Evolutionary conservation across 2,888 invertebrate genomes (phyloP).

Genomic region (Tuta absoluta): DNA sequence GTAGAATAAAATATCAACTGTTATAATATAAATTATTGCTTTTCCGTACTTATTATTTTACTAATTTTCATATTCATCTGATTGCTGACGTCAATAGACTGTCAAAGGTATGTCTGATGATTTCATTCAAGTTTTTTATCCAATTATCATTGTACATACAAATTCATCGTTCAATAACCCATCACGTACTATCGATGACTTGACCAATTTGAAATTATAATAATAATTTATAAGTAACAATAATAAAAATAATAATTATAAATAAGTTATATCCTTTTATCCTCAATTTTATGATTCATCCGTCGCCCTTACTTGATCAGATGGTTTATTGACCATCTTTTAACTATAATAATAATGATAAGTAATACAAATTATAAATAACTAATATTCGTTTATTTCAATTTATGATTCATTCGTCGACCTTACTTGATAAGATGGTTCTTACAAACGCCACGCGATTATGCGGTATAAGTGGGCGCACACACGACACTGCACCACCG

Average conservation of each 20-base stretch:
- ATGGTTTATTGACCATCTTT: too few relatives aligned
- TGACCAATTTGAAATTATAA: not conserved
- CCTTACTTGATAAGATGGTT: too few relatives aligned
- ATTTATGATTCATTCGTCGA: too few relatives aligned
- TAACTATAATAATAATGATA: too few relatives aligned
- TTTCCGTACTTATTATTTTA: not conserved
- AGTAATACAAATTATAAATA: too few relatives aligned
- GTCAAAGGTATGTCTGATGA: not conserved
- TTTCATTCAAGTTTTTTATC: not conserved
- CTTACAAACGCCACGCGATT: too few relatives aligned
- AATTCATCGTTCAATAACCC: not conserved
- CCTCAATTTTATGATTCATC: slow-evolving; percentile 14
- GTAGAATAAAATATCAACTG: not conserved
- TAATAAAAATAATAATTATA: too few relatives aligned
- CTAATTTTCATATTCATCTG: not conserved
- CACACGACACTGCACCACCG: too few relatives aligned
- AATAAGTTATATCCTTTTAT: not conserved
- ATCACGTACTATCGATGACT: slow-evolving; percentile 6
- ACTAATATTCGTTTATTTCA: too few relatives aligned
- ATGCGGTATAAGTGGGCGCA: too few relatives aligned
- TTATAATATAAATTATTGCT: not conserved
- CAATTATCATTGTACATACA: not conserved
- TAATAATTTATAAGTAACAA: too few relatives aligned
- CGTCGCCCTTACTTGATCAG: not conserved
- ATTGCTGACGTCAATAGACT: not conserved